A percentile compares a stretch with the other conserved stretches of the same genome.
These are phyloP conservation scores for Cotesia chilonis DNA, from an alignment of 1,140 invertebrate species.

Conservation along the genomic window DNA sequence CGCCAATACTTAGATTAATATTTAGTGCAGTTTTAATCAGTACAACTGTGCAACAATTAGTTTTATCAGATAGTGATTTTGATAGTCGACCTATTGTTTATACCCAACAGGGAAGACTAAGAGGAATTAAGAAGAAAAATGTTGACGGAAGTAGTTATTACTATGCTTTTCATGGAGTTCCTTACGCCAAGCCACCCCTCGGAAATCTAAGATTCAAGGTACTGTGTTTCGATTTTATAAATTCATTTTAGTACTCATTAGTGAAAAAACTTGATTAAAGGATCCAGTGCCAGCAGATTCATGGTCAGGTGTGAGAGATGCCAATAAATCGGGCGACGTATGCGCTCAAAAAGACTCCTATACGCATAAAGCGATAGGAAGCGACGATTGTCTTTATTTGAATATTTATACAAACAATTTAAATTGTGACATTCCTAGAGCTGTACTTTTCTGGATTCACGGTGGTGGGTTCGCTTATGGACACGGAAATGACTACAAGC, in stretches of 20 bases:
- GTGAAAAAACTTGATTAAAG: conserved; percentile 51
- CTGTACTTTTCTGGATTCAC: conserved; percentile 69
- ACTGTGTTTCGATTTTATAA: conserved; percentile 18
- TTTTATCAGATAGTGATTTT: no score
- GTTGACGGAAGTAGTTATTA: conserved; percentile 16
- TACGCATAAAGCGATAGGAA: conserved; percentile 37
- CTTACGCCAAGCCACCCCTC: conserved; percentile 27
- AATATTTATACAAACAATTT: conserved; percentile 78
- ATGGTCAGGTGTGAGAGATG: conserved; percentile 69
- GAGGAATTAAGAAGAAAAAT: conserved; percentile 11
- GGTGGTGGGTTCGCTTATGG: conserved; percentile 70
- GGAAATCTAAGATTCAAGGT: conserved; percentile 45
- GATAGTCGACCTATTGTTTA: background rate
- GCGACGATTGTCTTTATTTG: conserved; percentile 85
- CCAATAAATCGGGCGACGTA: conserved; percentile 65
- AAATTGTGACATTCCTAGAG: conserved; percentile 30
- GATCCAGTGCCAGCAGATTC: conserved; percentile 67
- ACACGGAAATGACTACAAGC: conserved; percentile 53
- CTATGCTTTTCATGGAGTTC: conserved; percentile 23
- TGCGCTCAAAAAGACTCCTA: conserved; percentile 58
- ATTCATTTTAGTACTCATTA: no score
- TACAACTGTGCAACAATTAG: no score
- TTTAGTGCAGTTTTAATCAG: no score
- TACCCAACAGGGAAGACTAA: conserved; percentile 1
- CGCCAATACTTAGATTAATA: no score